Evolutionary conservation across 92 coral and sea anemone genomes (phyloP).

Genomic region (Palythoa caribaeorum): DNA sequence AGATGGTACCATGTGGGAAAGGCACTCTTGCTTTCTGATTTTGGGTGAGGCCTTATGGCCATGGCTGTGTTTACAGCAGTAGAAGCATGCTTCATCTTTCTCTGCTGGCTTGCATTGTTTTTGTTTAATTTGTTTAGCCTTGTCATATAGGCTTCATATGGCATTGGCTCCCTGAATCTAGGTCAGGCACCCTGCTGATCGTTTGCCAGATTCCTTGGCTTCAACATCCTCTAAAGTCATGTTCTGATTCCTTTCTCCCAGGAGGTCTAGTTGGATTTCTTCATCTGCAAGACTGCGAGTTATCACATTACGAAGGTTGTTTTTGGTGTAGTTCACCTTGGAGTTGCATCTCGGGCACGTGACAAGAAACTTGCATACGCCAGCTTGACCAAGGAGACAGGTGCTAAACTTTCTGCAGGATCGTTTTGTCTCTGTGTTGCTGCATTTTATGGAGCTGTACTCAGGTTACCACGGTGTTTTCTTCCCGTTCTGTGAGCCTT

Average conservation of each 20-base stretch:
- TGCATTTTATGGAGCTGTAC: conserved; percentile 74
- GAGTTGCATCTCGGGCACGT: conserved; percentile 48
- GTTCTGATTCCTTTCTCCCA: conserved; percentile 40
- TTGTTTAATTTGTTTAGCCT: conserved; percentile 4
- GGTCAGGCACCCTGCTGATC: conserved; percentile 43
- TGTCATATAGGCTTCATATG: conserved; percentile 32
- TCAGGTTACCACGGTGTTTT: conserved; percentile 69
- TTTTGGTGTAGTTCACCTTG: conserved; percentile 63
- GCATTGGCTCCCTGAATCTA: conserved; percentile 28
- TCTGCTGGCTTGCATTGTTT: not conserved
- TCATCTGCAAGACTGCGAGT: conserved; percentile 34
- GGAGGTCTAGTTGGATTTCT: conserved; percentile 54
- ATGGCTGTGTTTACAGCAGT: not conserved
- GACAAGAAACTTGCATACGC: conserved; percentile 58
- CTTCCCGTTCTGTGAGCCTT: conserved; percentile 65
- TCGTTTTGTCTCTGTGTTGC: conserved; percentile 62
- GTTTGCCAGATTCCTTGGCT: conserved; percentile 35
- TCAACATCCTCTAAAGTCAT: conserved; percentile 44
- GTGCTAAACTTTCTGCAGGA: conserved; percentile 48
- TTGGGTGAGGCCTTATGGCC: not conserved
- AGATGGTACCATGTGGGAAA: not conserved
- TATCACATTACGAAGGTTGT: conserved; percentile 57
- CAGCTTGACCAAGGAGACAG: conserved; percentile 31
- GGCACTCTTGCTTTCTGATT: not conserved
- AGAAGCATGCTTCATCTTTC: not conserved